phyloP scores from a whole-genome alignment of 1,140 invertebrate genomes.

The Chelonus insularis region DNA sequence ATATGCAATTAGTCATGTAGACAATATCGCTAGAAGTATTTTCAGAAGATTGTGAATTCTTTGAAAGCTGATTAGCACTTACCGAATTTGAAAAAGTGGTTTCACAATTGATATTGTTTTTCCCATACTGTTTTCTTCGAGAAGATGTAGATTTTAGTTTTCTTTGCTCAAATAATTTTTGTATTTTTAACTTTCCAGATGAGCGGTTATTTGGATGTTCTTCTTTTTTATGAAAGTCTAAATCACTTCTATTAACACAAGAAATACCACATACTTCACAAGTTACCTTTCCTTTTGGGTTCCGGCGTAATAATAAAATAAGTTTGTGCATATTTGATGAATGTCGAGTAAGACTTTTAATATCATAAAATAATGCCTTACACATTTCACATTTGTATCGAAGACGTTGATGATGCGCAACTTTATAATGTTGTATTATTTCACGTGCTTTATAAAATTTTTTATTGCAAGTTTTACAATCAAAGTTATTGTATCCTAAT shows the following conservation, averaged over 20 bases:
- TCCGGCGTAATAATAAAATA: neutral
- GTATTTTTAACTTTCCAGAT: too few relatives aligned
- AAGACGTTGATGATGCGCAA: neutral
- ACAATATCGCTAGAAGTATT: too few relatives aligned
- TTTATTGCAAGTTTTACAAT: slow-evolving; percentile 1
- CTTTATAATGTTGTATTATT: neutral
- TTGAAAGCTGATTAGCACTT: too few relatives aligned
- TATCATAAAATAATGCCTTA: neutral
- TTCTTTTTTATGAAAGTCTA: neutral
- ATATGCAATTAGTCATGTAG: slow-evolving; percentile 41
- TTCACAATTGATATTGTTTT: too few relatives aligned
- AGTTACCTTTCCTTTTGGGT: neutral
- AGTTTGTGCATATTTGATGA: neutral
- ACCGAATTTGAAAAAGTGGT: too few relatives aligned
- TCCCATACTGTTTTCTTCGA: too few relatives aligned
- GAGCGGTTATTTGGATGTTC: neutral
- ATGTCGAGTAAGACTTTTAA: neutral
- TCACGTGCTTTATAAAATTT: neutral
- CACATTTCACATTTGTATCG: slow-evolving; percentile 4
- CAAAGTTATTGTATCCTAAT: neutral
- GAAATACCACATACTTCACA: neutral
- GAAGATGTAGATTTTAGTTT: too few relatives aligned
- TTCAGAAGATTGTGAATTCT: too few relatives aligned
- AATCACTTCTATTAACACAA: neutral
- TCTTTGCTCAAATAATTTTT: too few relatives aligned